Base-by-base conservation (phyloP, 2,888 invertebrate genomes). In the Pyralis farinalis region DNA sequence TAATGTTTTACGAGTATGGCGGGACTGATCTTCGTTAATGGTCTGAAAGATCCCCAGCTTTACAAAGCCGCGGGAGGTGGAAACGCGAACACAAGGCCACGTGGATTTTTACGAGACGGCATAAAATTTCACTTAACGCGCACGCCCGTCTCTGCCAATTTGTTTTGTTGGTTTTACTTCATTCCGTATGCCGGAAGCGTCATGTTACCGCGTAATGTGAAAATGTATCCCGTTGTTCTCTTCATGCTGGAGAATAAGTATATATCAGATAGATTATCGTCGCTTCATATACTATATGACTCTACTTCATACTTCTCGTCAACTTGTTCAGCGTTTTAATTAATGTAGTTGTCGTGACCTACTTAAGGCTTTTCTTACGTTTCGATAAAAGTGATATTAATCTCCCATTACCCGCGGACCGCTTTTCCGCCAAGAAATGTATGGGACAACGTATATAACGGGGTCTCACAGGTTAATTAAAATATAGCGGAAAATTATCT, bases 81-180 rank as follows among this genome's bases (percentile, higher is more conserved):
- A 7, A 25, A 25, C 7, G 25, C 1, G 25, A 25, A n/a, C 7
- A 25, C 25, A 46, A 45, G 55, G 60, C 51, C 62, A 62, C 67
- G 65, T 67, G 63, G 64, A 73, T 72, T 79, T 82, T 75, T 76
- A 80, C 64, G 73, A 64, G 64, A 55, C 58, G 59, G 63, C 67
- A 72, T 81, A 75, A 80, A 80, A 78, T 80, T 80, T 80, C 76
- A 76, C 74, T 80, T 78, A 68, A 63, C 68, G 52, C 69, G 59
- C 56, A 63, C 59, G 58, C 54, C 55, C 53, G 55, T 53, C 57
- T 42, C 59, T 55, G 58, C 63, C 68, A 66, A 69, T 73, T 74
- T 63, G 68, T 65, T 66, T 63, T 65, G 70, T 68, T 63, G 70
- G 69, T 68, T 65, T 69, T 59, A 55, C 65, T 67, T 72, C 68